phyloP scores from a whole-genome alignment of 2,888 invertebrate species.

The Epirrita christyi region DNA sequence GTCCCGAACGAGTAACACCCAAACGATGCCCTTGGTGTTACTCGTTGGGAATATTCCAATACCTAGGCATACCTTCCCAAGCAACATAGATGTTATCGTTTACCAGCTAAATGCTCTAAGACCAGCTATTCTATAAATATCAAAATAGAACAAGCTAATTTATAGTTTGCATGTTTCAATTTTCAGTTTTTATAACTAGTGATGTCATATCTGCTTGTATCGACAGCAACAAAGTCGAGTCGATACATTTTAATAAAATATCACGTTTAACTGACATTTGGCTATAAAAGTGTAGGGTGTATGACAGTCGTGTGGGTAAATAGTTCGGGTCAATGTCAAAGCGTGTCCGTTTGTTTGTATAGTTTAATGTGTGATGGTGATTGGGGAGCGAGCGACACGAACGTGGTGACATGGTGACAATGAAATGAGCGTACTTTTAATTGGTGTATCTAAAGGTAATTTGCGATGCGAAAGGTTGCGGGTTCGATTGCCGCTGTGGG shows the following conservation, averaged over 20 bases:
- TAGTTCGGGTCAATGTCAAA: slow-evolving; percentile 39
- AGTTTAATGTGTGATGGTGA: slow-evolving; percentile 18
- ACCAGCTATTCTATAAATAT: too few species aligned
- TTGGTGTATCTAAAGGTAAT: too few species aligned
- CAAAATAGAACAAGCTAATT: slow-evolving; percentile 9
- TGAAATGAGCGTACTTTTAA: not conserved
- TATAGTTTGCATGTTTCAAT: slow-evolving; percentile 16
- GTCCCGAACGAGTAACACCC: too few species aligned
- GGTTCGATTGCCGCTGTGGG: too few species aligned
- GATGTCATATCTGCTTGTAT: not conserved
- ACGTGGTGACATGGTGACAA: slow-evolving; percentile 21
- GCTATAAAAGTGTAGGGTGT: slow-evolving; percentile 14
- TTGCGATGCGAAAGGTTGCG: too few species aligned
- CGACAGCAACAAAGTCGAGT: not conserved
- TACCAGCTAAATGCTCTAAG: too few species aligned
- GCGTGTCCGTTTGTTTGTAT: slow-evolving; percentile 27
- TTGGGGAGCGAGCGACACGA: slow-evolving; percentile 16
- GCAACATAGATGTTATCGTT: too few species aligned
- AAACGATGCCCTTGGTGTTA: not conserved
- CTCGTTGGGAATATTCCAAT: not conserved
- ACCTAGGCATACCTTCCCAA: too few species aligned
- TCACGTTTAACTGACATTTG: slow-evolving; percentile 20
- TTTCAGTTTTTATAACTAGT: not conserved
- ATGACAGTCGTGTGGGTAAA: slow-evolving; percentile 19
- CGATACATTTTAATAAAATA: slow-evolving; percentile 22